These are phyloP conservation scores for Drosophila seclusa DNA, from an alignment of 2,888 invertebrate genomes.

Conservation along the genomic window DNA sequence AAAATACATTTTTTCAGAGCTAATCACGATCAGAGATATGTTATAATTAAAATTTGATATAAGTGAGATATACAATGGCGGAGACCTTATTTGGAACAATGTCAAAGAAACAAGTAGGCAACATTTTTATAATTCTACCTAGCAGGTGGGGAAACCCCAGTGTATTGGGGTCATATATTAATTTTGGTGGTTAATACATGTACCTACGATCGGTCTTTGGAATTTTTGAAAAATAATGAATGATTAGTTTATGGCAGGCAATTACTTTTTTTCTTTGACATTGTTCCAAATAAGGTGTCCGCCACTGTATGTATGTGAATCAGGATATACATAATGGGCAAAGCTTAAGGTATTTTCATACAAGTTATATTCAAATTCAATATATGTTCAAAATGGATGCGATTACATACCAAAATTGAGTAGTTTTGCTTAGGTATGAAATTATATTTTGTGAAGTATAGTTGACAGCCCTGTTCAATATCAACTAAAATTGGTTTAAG, in stretches of 20 bases:
- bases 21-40: not conserved
- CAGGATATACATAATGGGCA: not conserved
- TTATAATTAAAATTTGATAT: not conserved
- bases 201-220: too few species aligned
- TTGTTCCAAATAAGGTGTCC: too few species aligned
- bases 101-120: too few species aligned
- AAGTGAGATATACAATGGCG: not conserved
- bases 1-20: not conserved
- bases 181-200: too few species aligned
- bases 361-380: not conserved
- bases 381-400: not conserved
- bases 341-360: not conserved
- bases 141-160: too few species aligned
- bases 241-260: too few species aligned
- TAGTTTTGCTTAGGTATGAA: not conserved
- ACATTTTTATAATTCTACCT: too few species aligned
- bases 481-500: not conserved
- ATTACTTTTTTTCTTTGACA: too few species aligned
- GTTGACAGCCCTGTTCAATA: not conserved
- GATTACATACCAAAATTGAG: not conserved
- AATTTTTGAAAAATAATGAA: too few species aligned
- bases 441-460: not conserved
- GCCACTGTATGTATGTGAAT: too few species aligned
- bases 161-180: too few species aligned
- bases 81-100: too few species aligned